Percentiles rank a stretch among this genome's conserved stretches.
Conservation (phyloP, 2,888 invertebrate species). For the Byasa hedistus region DNA sequence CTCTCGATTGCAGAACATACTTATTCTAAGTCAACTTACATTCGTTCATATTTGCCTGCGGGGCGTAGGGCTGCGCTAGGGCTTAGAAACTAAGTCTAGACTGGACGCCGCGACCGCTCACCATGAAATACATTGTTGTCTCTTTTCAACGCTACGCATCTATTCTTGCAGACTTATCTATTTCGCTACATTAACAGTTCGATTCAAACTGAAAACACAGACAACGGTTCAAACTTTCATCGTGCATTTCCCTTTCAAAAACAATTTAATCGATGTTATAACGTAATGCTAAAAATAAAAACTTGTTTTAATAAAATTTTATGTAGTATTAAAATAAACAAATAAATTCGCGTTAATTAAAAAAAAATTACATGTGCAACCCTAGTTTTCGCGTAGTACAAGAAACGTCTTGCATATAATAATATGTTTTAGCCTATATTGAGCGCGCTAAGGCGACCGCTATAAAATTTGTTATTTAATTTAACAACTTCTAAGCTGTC, state of each 20-base stretch:
- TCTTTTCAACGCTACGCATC: constrained; percentile 22
- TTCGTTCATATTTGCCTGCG: constrained; percentile 81
- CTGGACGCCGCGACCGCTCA: constrained; percentile 34
- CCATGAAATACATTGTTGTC: constrained; percentile 34
- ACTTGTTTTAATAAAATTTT: too few relatives aligned
- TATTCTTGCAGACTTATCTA: constrained; percentile 27
- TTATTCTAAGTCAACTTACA: constrained; percentile 81
- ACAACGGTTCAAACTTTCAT: too few relatives aligned
- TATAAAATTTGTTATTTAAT: constrained; percentile 45
- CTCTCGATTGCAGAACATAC: constrained; percentile 79
- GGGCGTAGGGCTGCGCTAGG: constrained; percentile 74
- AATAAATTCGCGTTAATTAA: too few relatives aligned
- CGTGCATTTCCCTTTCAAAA: too few relatives aligned
- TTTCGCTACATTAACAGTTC: constrained; percentile 13
- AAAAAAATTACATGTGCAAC: constrained; percentile 48
- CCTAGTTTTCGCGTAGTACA: constrained; percentile 76
- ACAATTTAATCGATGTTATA: too few relatives aligned
- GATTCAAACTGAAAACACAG: not conserved
- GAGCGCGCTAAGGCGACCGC: constrained; percentile 65
- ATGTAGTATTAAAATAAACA: too few relatives aligned
- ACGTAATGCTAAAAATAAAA: too few relatives aligned
- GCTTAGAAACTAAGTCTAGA: constrained; percentile 50
- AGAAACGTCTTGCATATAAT: constrained; percentile 80
- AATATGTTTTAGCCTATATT: constrained; percentile 80
- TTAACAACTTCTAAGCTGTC: constrained; percentile 5